Percentiles rank a stretch among this genome's conserved stretches.
Evolutionary conservation across 2,888 invertebrate species (phyloP).

Genomic region (Dysmachus trigonus): DNA sequence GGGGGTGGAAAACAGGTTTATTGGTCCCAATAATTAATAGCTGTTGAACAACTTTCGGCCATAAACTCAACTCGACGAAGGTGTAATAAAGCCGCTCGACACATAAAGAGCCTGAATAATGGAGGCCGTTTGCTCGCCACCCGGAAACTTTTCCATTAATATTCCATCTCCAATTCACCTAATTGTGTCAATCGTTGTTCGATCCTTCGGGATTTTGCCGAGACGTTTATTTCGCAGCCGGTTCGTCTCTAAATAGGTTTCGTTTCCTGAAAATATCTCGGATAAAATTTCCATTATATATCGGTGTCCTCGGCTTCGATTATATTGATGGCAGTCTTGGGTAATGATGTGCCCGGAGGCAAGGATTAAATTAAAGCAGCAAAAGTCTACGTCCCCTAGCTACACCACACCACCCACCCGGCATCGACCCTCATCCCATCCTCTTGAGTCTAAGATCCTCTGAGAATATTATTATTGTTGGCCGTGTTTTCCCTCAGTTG

Average conservation of each 20-base stretch:
- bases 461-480: not conserved
- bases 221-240: not conserved
- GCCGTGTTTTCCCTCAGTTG: not conserved
- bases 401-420: not conserved
- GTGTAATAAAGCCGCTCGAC: conserved; percentile 24
- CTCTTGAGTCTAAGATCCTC: not conserved
- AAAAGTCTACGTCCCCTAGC: not conserved
- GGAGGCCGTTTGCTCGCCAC: not conserved
- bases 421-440: not conserved
- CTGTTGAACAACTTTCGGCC: conserved; percentile 7
- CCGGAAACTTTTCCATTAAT: conserved; percentile 9
- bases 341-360: not conserved
- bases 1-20: not conserved
- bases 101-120: conserved; percentile 12
- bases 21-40: conserved; percentile 2
- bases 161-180: conserved; percentile 30
- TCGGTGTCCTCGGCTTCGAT: not conserved
- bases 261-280: conserved; percentile 16
- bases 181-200: conserved; percentile 34
- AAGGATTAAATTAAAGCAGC: conserved; percentile 8
- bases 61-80: conserved; percentile 17
- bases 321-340: conserved; percentile 13
- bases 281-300: conserved; percentile 32
- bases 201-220: not conserved
- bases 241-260: conserved; percentile 21